phyloP scores from a whole-genome alignment of 2,113 vertebrate species.

The Ramphastos sulfuratus region DNA sequence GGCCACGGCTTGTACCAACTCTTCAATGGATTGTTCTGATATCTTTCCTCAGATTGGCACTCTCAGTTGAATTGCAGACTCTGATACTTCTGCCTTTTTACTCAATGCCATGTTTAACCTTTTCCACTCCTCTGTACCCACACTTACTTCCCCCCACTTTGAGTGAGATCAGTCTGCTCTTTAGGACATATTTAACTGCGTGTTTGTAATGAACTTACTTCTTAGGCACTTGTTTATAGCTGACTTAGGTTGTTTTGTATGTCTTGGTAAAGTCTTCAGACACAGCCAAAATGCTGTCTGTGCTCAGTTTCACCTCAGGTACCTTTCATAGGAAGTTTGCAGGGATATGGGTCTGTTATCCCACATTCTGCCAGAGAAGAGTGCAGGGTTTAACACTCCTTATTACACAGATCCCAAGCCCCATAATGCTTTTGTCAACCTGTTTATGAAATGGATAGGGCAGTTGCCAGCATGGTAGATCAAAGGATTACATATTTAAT shows the following conservation, averaged over 20 bases:
- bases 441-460: slow-evolving; percentile 27
- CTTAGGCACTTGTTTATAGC: background rate
- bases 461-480: background rate
- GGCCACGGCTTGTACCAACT: background rate
- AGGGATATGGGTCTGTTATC: background rate
- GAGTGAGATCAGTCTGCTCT: background rate
- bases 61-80: background rate
- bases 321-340: background rate
- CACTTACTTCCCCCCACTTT: background rate
- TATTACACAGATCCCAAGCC: slow-evolving; percentile 4
- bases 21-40: background rate
- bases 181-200: background rate
- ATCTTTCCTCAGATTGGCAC: background rate
- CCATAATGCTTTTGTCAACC: slow-evolving; percentile 25
- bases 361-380: background rate
- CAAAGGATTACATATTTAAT: slow-evolving; percentile 64
- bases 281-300: background rate
- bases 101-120: fast-evolving
- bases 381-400: background rate
- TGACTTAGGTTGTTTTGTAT: background rate
- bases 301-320: too few relatives aligned
- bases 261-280: fast-evolving
- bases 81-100: background rate
- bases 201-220: background rate
- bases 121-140: background rate